Base-by-base conservation (phyloP, 1,140 invertebrate species). In the Zaprionus capensis region DNA sequence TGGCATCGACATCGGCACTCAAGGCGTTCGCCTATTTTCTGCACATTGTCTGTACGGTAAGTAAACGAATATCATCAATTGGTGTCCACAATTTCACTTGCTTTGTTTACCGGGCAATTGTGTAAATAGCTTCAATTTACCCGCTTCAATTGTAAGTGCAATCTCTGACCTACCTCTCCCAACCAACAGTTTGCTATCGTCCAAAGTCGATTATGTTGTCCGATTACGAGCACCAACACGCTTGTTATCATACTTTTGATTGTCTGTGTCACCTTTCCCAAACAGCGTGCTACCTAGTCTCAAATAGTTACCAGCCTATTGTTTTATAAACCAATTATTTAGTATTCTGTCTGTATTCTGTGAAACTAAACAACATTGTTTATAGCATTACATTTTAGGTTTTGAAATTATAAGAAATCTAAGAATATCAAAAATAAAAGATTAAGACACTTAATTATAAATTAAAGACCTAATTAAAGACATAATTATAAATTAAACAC, bases 41-140 rank as follows among this genome's bases (percentile, higher is more conserved):
- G 56, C 76, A 92, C 53, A 55, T 92, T 59, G 11, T 92, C 1
- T 88, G 91, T 58, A 61, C 80, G 67, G 91, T 92, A 69, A 92
- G 91, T 82, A 7, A 69, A 65, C 55, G 61, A 64, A 58, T 22
- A 11, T 22, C 14, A 41, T 77, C 57, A 61, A 76, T 46, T 68
- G 36, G 12, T 20, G 49, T 24, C 17, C 55, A 80, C 46, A 26
- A 31, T 65, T 9, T 11, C 36, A 38, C 55, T 55, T 41, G n/a
- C 24, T 20, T 69, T 71, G 36, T 63, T 59, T 53, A 59, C 34
- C n/a, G 14, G 12, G 24, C 51, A 67, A 70, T 73, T 77, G 57
- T 55, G 49, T 28, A 63, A 82, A 61, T 53, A 58, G 15, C 41
- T 17, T 49, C 36, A 68, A 68, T 70, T 74, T 31, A 24, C n/a